Conservation (phyloP, 1,140 invertebrate genomes). For the Gonioctena quinquepunctata region DNA sequence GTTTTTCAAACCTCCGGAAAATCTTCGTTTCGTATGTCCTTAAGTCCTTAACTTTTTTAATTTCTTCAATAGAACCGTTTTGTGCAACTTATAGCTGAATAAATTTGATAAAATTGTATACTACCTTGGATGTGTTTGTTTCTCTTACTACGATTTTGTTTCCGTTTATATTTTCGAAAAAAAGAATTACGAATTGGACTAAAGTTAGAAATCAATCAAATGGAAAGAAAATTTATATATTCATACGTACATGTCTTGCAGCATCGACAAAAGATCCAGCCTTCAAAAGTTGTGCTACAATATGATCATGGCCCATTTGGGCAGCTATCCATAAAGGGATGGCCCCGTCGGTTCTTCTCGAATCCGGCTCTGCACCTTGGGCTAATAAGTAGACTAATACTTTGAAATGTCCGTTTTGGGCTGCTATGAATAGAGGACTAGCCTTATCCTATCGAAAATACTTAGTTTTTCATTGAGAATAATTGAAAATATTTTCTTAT, state of each 20-base stretch:
- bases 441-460: too few species aligned
- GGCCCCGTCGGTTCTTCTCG: slow-evolving; percentile 76
- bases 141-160: too few species aligned
- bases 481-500: too few species aligned
- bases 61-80: too few species aligned
- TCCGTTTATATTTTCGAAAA: too few species aligned
- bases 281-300: slow-evolving; percentile 76
- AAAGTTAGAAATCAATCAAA: not conserved
- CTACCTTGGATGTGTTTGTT: too few species aligned
- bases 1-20: too few species aligned
- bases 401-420: slow-evolving; percentile 85
- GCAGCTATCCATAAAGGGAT: slow-evolving; percentile 91
- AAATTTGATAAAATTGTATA: too few species aligned
- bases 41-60: too few species aligned
- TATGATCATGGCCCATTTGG: slow-evolving; percentile 88
- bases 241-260: slow-evolving; percentile 71
- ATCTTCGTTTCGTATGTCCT: too few species aligned
- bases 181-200: slow-evolving; percentile 26
- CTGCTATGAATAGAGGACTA: slow-evolving; percentile 86
- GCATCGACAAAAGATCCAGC: slow-evolving; percentile 80
- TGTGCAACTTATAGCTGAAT: too few species aligned
- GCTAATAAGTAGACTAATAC: slow-evolving; percentile 71
- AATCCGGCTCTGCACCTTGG: slow-evolving; percentile 72
- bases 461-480: too few species aligned
- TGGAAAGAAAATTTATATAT: not conserved